These are phyloP conservation scores for Rutpela maculata DNA, from an alignment of 2,888 invertebrate genomes.

Conservation along the genomic window DNA sequence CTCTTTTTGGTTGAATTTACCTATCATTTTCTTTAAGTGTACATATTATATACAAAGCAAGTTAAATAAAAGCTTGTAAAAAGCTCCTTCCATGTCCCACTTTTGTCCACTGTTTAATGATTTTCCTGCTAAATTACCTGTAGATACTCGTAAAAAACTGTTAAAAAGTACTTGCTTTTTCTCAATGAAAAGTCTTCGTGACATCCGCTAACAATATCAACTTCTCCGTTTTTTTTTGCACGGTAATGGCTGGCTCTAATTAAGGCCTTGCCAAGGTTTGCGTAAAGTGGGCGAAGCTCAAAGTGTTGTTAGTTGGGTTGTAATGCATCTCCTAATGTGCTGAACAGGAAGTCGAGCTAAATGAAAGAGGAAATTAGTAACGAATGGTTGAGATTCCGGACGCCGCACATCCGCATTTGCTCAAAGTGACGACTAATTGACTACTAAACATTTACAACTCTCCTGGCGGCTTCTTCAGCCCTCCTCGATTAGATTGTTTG, in stretches of 20 bases:
- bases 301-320: conserved; percentile 27
- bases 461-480: conserved; percentile 17
- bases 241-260: conserved; percentile 25
- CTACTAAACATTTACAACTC: conserved; percentile 44
- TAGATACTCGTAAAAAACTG: no score
- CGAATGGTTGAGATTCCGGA: conserved; percentile 53
- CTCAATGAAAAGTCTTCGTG: neutral
- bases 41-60: no score
- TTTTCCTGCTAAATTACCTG: no score
- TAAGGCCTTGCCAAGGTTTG: conserved; percentile 21
- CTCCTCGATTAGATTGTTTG: neutral
- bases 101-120: no score
- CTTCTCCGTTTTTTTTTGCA: neutral
- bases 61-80: no score
- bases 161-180: no score
- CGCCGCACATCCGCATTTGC: conserved; percentile 48
- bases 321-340: conserved; percentile 35
- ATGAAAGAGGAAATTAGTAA: conserved; percentile 53
- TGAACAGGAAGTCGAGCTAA: conserved; percentile 48
- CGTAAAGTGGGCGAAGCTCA: conserved; percentile 29
- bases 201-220: neutral
- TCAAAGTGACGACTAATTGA: conserved; percentile 50
- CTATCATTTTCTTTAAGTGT: no score
- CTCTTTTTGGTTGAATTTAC: no score
- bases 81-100: no score